phyloP scores from a whole-genome alignment of 64 coral and sea anemone species.

The Exaiptasia diaphana region DNA sequence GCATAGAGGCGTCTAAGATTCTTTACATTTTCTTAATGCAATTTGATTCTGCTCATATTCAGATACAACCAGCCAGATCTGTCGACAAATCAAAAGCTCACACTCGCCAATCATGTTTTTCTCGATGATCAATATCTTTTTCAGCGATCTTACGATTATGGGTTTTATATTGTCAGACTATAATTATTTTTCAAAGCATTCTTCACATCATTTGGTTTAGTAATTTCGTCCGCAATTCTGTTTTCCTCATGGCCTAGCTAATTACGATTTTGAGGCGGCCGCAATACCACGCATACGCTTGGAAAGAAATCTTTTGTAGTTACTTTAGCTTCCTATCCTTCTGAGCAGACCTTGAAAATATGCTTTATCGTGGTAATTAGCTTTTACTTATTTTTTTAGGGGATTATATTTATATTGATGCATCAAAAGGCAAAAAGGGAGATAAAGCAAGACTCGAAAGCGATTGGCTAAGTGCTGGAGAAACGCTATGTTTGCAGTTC shows the following conservation, averaged over 20 bases:
- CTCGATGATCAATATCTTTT: no score
- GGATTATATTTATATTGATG: neutral
- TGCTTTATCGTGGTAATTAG: neutral
- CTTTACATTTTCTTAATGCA: no score
- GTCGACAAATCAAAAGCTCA: neutral
- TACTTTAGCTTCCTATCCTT: neutral
- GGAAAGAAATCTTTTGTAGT: neutral
- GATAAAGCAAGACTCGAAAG: neutral
- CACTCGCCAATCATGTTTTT: neutral
- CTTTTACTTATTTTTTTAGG: neutral
- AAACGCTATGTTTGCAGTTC: slow-evolving; percentile 11
- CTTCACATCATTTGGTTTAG: neutral
- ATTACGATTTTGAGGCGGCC: no score
- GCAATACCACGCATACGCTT: neutral
- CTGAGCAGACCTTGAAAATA: neutral
- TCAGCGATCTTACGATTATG: no score
- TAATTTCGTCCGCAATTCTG: neutral
- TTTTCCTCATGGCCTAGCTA: neutral
- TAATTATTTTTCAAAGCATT: no score
- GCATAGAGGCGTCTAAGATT: no score
- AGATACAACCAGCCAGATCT: neutral
- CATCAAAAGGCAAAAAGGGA: neutral
- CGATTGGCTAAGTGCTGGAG: neutral
- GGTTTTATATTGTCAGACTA: no score
- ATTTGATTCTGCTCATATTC: neutral